Base-by-base conservation (phyloP, 2,797 vertebrate genomes). In the Crocodylus rhombifer region DNA sequence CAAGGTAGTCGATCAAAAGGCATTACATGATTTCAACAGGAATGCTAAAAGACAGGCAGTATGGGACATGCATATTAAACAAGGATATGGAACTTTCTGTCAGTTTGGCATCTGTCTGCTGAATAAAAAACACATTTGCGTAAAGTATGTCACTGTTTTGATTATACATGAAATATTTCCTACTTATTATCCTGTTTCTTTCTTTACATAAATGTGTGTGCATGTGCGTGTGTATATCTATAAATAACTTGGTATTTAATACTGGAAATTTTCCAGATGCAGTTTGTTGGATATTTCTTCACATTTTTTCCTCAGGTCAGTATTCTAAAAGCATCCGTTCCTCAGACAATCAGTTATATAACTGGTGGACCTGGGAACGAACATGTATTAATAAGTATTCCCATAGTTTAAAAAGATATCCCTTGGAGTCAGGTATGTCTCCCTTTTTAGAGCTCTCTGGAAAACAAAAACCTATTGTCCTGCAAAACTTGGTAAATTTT, bases 381-480 rank as follows among this genome's bases (percentile, higher is more conserved):
- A 83, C 25, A 5, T 11, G n/a, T 16, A 75, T 51, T 51, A 51
- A 51, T 51, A 51, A 10, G 36, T 25, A 65, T 26, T 86, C 84
- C 33, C 55, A 93, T 90, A 42, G 20, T 55, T 42, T 71, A 67
- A 23, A 74, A 65, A 84, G 42, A 51, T 51, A 51, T 51, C 42
- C 42, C 42, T 51, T 51, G 42, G 10, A 51, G 42, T 51, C 42
- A 91, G 63, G 82, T 90, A 82, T 88, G 92, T 94, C 95, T 95
- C 30, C 88, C 56, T 94, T 73, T 92, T 93, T 90, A 90, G 42
- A 82, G 86, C 73, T 83, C 36, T 77, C 30, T 77, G 62, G 90
- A 87, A 92, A 93, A 85, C 63, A 60, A 87, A 94, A 95, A 77
- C 58, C 36, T 18, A 28, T 82, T 86, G 57, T 82, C 15, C 75